Percentiles rank a stretch among this genome's conserved stretches.
Evolutionary conservation across 2,888 invertebrate genomes (phyloP).

Genomic region (Patella caerulea): DNA sequence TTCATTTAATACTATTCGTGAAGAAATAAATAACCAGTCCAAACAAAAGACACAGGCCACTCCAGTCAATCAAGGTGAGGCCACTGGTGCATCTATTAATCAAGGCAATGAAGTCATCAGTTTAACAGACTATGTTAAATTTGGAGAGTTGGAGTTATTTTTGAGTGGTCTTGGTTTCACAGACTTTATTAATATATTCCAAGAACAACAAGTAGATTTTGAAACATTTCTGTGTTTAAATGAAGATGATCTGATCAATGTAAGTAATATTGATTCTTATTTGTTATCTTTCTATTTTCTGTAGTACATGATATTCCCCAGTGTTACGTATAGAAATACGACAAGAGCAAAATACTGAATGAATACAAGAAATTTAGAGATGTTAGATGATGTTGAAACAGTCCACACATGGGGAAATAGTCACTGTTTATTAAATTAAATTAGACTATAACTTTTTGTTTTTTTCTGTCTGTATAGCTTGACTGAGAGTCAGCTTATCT

Average conservation of each 20-base stretch:
- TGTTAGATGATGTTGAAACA: too few relatives aligned
- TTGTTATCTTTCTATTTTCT: too few relatives aligned
- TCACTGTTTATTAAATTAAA: too few relatives aligned
- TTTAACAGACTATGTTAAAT: constrained; percentile 31
- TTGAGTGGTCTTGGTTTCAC: constrained; percentile 69
- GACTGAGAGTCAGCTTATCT: too few relatives aligned
- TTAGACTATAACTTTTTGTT: too few relatives aligned
- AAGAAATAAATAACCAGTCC: neutral
- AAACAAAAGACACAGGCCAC: neutral
- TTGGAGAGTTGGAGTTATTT: constrained; percentile 71
- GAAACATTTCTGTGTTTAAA: constrained; percentile 66
- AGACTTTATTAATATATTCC: constrained; percentile 64
- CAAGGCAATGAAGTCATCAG: neutral
- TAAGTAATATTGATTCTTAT: constrained; percentile 32
- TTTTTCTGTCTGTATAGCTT: too few relatives aligned
- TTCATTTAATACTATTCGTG: neutral
- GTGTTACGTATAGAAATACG: too few relatives aligned
- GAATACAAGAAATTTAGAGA: too few relatives aligned
- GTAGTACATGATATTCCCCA: too few relatives aligned
- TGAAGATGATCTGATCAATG: constrained; percentile 70
- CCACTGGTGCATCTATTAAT: neutral
- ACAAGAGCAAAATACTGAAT: too few relatives aligned
- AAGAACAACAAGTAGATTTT: constrained; percentile 68
- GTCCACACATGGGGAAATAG: too few relatives aligned
- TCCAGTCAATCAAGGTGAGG: neutral